These are phyloP conservation scores for Brotogeris chrysoptera DNA, from an alignment of 2,797 vertebrate genomes.

Conservation along the genomic window DNA sequence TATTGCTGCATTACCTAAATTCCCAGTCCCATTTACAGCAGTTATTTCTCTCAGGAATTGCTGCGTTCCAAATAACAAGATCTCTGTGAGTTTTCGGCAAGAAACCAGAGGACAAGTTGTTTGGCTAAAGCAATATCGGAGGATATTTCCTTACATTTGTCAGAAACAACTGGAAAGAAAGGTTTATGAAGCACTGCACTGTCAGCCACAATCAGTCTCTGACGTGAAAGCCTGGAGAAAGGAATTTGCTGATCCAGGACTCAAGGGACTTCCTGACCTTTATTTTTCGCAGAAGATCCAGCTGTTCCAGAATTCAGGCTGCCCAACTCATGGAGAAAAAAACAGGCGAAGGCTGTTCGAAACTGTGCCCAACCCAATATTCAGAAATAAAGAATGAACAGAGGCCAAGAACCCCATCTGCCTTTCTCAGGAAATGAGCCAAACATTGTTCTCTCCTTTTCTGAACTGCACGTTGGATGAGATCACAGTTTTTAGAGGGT, in stretches of 20 bases:
- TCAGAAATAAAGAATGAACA: neutral
- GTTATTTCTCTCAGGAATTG: neutral
- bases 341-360: neutral
- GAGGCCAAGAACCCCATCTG: constrained; percentile 33
- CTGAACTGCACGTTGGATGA: neutral
- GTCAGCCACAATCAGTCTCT: neutral
- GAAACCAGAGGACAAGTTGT: neutral
- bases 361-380: neutral
- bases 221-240: neutral
- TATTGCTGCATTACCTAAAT: neutral
- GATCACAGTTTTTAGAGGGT: neutral
- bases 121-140: neutral
- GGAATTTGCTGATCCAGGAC: neutral
- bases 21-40: neutral
- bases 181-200: neutral
- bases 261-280: neutral
- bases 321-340: neutral
- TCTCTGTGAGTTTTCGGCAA: neutral
- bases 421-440: neutral
- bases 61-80: neutral
- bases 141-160: neutral
- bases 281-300: constrained; percentile 12
- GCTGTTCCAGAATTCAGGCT: neutral
- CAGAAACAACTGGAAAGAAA: neutral
- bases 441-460: neutral